Evolutionary conservation across 2,888 invertebrate species (phyloP).

Genomic region (Eurytoma californica): DNA sequence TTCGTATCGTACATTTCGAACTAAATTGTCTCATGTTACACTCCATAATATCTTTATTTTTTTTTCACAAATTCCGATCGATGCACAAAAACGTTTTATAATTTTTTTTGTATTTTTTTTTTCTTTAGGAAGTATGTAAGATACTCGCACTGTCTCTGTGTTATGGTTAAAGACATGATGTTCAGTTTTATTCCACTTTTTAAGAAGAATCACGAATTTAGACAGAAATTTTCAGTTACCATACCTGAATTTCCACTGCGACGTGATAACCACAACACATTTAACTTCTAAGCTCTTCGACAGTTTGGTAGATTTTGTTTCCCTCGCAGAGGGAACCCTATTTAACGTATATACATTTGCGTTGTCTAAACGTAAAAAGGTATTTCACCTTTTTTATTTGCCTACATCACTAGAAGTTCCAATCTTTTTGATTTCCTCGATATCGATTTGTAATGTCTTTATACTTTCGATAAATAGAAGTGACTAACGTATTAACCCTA

Average conservation of each 20-base stretch:
- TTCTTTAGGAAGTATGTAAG: conserved; percentile 51
- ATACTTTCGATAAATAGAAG: conserved; percentile 55
- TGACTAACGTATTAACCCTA: conserved; percentile 51
- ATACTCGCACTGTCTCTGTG: conserved; percentile 51
- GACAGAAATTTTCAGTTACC: conserved; percentile 24
- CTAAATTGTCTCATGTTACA: conserved; percentile 37
- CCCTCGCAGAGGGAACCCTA: conserved; percentile 58
- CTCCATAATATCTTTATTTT: conserved; percentile 42
- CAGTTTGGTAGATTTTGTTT: conserved; percentile 53
- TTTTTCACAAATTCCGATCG: conserved; percentile 39
- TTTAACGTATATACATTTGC: conserved; percentile 55
- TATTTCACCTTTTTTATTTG: conserved; percentile 42
- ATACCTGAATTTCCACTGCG: conserved; percentile 27
- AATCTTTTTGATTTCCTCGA: conserved; percentile 54
- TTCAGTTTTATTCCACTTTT: conserved; percentile 25
- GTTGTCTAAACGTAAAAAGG: conserved; percentile 50
- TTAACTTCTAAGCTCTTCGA: conserved; percentile 54
- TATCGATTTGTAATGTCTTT: conserved; percentile 49
- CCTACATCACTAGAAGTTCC: conserved; percentile 44
- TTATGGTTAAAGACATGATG: conserved; percentile 28
- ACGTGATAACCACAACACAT: conserved; percentile 44
- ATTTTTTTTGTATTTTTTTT: conserved; percentile 43
- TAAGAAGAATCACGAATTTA: conserved; percentile 31
- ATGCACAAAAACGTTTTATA: conserved; percentile 50
- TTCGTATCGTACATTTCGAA: conserved; percentile 35